Percentiles rank a stretch among this genome's conserved stretches.
Evolutionary conservation across 2,888 invertebrate genomes (phyloP).

Genomic region (Baccha elongata): DNA sequence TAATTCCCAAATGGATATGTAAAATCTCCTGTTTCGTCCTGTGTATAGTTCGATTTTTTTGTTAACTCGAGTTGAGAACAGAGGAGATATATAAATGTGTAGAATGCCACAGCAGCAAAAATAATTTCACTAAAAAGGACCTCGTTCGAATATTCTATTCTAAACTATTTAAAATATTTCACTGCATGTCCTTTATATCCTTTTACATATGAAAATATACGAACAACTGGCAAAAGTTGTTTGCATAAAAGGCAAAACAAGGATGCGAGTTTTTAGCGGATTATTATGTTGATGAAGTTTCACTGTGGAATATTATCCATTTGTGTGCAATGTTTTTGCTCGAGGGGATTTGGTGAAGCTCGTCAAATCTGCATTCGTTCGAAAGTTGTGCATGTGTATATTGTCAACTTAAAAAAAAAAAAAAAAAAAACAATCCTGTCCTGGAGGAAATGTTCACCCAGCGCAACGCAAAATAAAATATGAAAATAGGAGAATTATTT

Average conservation of each 20-base stretch:
- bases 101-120: constrained; percentile 47
- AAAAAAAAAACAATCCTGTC: not conserved
- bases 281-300: constrained; percentile 72
- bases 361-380: constrained; percentile 46
- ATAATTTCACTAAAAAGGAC: constrained; percentile 67
- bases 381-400: constrained; percentile 32
- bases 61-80: not conserved
- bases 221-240: constrained; percentile 39
- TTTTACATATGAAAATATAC: constrained; percentile 28
- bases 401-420: constrained; percentile 28
- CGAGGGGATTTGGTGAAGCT: constrained; percentile 17
- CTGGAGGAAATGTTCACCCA: constrained; percentile 1
- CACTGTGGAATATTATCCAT: constrained; percentile 52
- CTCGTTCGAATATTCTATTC: constrained; percentile 39
- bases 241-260: constrained; percentile 55
- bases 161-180: constrained; percentile 68
- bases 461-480: not conserved
- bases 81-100: constrained; percentile 31
- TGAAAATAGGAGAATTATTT: constrained; percentile 39
- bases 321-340: constrained; percentile 35
- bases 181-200: constrained; percentile 51
- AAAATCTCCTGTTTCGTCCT: constrained; percentile 57
- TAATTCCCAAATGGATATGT: constrained; percentile 73
- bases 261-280: constrained; percentile 69
- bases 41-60: constrained; percentile 9